phyloP scores from a whole-genome alignment of 2,113 vertebrate species.

The Sminthopsis crassicaudata region DNA sequence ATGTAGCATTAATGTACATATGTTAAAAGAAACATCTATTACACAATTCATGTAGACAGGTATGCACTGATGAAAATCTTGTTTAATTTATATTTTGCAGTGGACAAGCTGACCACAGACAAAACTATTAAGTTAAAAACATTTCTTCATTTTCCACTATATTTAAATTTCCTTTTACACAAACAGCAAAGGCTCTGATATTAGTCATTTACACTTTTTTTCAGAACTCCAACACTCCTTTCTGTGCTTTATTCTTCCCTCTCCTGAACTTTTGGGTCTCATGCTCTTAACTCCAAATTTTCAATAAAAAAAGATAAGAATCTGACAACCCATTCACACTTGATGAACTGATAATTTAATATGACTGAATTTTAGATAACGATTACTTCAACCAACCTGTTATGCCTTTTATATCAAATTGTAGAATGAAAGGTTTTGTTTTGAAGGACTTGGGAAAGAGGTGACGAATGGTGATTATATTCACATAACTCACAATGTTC shows the following conservation, averaged over 20 bases:
- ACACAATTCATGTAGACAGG: conserved; percentile 3
- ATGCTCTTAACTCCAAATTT: neutral
- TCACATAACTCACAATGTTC: neutral
- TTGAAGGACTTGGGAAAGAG: neutral
- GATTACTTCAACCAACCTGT: neutral
- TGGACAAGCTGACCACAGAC: neutral
- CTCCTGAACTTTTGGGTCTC: neutral
- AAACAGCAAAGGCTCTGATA: neutral
- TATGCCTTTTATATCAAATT: neutral
- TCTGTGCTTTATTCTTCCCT: neutral
- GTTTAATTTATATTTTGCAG: neutral
- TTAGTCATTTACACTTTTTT: neutral
- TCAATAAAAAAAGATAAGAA: neutral
- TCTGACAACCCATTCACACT: neutral
- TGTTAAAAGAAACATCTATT: conserved; percentile 2
- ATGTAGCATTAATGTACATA: neutral
- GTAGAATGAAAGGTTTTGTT: neutral
- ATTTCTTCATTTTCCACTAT: neutral
- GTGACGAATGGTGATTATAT: neutral
- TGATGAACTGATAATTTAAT: neutral
- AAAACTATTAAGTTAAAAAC: neutral
- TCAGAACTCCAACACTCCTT: neutral
- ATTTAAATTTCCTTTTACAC: neutral
- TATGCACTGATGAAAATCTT: neutral
- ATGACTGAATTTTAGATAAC: neutral